Evolutionary conservation across 37 sponge, comb jelly and placozoan genomes (phyloP), one percentile per base, ranked within the genome.

Genomic region (Aplysina aerophoba): DNA sequence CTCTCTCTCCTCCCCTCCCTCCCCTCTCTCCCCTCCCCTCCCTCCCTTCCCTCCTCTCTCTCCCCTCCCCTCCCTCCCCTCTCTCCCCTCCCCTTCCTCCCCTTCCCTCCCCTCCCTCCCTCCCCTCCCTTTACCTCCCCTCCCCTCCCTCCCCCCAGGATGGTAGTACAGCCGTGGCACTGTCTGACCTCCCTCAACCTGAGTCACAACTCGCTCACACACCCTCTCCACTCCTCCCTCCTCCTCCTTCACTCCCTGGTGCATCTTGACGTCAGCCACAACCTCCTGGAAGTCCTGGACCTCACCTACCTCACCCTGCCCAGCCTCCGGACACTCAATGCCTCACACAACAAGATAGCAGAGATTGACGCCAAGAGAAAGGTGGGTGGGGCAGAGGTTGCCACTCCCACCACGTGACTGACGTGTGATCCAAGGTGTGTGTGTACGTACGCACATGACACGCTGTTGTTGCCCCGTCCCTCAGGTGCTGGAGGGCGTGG

Each of bases 111-210:
- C 50, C 50, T 44, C 50, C 50, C 50, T 44, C 50, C 8, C 50
- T 44, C n/a, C n/a, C n/a, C n/a, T n/a, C n/a, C n/a, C n/a, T n/a
- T n/a, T n/a, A n/a, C n/a, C 17, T 15, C 17, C 59, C 31, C 12
- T 73, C 54, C 39, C 53, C 37, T 75, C 78, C 44, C 28, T 6
- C 36, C 13, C 20, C 33, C 57, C 63, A 91, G 92, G 83, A 80
- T 91, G 19, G 86, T 94, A 64, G 85, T 94, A 19, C 95, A 91
- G 50, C 92, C 95, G 0, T 94, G 95, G 95, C 83, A 89, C 74
- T 55, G n/a, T 55, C 92, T 94, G 16, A 87, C 77, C 55, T 74
- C 65, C 12, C 85, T 94, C 54, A 85, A 68, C 31, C 85, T 94
- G 65, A 82, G 89, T 24, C 81, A 94, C 68, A 94, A 94, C 65